Conservation (phyloP, 2,113 vertebrate species). For the Phyllostomus discolor region DNA sequence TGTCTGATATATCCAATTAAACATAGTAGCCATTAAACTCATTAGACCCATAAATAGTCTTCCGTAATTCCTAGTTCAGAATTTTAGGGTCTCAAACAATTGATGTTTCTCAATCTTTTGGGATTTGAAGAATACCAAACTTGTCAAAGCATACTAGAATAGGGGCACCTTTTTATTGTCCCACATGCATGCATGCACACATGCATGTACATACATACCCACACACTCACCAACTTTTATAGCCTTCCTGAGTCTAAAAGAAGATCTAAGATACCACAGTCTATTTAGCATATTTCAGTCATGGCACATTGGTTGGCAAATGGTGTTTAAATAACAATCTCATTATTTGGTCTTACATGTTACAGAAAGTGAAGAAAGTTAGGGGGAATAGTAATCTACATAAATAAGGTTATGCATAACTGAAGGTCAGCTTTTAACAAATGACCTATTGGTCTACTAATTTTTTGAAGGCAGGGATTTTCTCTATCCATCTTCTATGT, state of each 20-base stretch:
- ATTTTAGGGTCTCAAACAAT: background rate
- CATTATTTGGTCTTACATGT: background rate
- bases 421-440: background rate
- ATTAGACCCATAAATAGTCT: background rate
- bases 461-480: background rate
- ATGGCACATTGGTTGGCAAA: background rate
- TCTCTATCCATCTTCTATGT: background rate
- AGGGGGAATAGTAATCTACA: background rate
- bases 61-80: background rate
- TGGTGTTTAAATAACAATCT: background rate
- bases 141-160: background rate
- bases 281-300: background rate
- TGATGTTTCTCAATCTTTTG: background rate
- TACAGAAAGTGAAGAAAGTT: background rate
- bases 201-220: background rate
- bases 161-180: background rate
- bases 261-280: background rate
- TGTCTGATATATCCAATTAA: background rate
- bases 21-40: constrained; percentile 1
- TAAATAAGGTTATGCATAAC: background rate
- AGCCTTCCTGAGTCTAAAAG: constrained; percentile 5
- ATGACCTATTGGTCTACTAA: background rate
- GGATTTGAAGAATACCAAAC: background rate
- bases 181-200: background rate
- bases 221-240: background rate